Evolutionary conservation across 1,140 invertebrate genomes (phyloP).

Genomic region (Aphelinus atriplicis): DNA sequence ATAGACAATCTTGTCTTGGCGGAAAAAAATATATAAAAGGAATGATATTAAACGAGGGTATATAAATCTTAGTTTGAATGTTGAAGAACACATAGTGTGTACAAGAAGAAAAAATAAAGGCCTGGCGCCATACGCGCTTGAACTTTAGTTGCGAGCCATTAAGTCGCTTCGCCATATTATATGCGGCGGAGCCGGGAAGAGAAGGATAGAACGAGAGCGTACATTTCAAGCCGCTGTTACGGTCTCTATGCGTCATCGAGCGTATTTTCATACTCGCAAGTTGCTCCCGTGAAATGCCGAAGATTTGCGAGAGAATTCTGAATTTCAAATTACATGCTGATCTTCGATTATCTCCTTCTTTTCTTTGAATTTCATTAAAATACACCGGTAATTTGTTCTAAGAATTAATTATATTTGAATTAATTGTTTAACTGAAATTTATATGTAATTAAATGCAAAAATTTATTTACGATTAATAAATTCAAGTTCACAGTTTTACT

Average conservation of each 20-base stretch:
- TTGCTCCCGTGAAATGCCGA: not conserved
- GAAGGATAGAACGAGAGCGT: not conserved
- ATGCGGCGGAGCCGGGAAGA: not conserved
- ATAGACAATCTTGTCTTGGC: conserved; percentile 7
- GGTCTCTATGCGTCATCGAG: conserved; percentile 32
- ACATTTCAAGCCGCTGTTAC: not conserved
- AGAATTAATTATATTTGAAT: too few relatives aligned
- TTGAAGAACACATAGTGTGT: too few relatives aligned
- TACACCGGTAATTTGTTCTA: too few relatives aligned
- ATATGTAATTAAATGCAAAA: too few relatives aligned
- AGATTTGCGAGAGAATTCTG: conserved; percentile 13
- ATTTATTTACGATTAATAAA: too few relatives aligned
- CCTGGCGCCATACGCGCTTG: conserved; percentile 43
- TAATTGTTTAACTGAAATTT: too few relatives aligned
- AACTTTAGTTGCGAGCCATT: conserved; percentile 56
- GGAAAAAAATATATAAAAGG: too few relatives aligned
- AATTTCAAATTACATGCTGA: conserved; percentile 19
- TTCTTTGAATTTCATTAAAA: too few relatives aligned
- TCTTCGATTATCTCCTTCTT: not conserved
- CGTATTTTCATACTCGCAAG: conserved; percentile 34
- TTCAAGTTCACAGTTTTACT: too few relatives aligned
- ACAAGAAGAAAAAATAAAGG: not conserved
- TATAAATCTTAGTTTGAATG: too few relatives aligned
- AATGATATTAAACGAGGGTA: too few relatives aligned
- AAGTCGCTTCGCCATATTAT: conserved; percentile 52